These are phyloP conservation scores for Columbina picui DNA, from an alignment of 2,113 vertebrate genomes.

Conservation along the genomic window DNA sequence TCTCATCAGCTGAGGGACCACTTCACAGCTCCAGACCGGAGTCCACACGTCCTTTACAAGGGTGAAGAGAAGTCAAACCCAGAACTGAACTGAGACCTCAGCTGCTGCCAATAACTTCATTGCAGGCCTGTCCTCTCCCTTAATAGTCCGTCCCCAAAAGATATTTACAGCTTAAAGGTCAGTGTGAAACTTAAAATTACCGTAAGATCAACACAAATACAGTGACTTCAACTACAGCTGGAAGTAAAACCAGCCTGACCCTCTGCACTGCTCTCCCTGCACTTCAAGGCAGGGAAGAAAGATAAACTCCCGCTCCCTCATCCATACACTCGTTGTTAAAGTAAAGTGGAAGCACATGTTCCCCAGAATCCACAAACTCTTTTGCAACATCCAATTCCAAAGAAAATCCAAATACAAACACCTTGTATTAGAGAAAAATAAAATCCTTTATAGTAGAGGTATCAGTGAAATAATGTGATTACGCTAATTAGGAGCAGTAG, in stretches of 20 bases:
- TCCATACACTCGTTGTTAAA: background rate
- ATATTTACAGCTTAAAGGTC: background rate
- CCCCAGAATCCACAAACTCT: background rate
- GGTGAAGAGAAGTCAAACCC: background rate
- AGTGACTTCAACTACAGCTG: background rate
- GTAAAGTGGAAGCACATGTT: background rate
- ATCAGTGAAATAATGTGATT: background rate
- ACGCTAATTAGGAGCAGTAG: background rate
- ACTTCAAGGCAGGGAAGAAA: background rate
- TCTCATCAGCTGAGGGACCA: background rate
- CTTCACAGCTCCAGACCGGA: fast-evolving
- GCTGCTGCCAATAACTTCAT: background rate
- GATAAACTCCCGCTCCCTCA: background rate
- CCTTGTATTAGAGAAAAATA: background rate
- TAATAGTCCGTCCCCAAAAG: background rate
- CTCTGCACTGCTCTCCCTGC: background rate
- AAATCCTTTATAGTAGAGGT: background rate
- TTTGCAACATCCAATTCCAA: background rate
- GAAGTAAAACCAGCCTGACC: background rate
- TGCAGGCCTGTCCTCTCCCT: background rate
- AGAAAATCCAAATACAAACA: background rate
- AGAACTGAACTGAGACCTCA: background rate
- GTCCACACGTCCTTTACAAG: background rate
- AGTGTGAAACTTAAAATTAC: background rate
- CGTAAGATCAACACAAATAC: background rate